Evolutionary conservation across 1,140 invertebrate species (phyloP), one percentile per base, ranked within the genome.

Genomic region (Drosophila erecta): DNA sequence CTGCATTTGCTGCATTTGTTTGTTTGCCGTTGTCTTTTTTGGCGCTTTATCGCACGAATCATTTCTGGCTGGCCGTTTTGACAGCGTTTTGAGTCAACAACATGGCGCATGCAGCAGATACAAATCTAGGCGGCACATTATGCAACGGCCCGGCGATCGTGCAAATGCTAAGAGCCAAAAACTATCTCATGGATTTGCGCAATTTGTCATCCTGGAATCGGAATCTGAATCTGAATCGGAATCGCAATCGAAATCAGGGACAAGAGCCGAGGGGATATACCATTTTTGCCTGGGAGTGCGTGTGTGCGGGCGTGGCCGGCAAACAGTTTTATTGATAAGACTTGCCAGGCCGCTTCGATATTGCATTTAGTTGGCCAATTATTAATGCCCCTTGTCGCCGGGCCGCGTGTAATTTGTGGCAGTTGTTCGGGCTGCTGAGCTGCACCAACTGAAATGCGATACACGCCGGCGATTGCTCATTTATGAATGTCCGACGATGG

Each of bases 181-280:
- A 89, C 85, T 87, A 89, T 89, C 84, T 89, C 84, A 89, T 89
- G 85, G 84, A 84, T 89, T 89, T 89, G 84, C 84, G 84, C 84
- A 89, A 89, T 89, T 89, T 89, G 84, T 89, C 84, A 89, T 89
- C 84, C 84, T 77, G 79, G 58, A 62, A 81, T 76, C 47, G 54
- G 50, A 69, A 70, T 70, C 58, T 53, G 53, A 61, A 65, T 69
- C 60, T 38, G 65, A 38, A 65, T 56, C 61, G 0, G 58, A 60
- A 81, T 76, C 57, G 30, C 4, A 17, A 20, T 54, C 40, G 20
- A 11, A n/a, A 20, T 17, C 6, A 24, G 22, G 60, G 2, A 17
- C 5, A 17, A 12, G 61, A 15, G n/a, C 0, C 12, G 6, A 24
- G 37, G 41, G 11, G 5, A 24, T 8, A 57, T 30, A 27, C 14